Evolutionary conservation across 1,140 invertebrate species (phyloP).

Genomic region (Lamellibrachia luymesi): DNA sequence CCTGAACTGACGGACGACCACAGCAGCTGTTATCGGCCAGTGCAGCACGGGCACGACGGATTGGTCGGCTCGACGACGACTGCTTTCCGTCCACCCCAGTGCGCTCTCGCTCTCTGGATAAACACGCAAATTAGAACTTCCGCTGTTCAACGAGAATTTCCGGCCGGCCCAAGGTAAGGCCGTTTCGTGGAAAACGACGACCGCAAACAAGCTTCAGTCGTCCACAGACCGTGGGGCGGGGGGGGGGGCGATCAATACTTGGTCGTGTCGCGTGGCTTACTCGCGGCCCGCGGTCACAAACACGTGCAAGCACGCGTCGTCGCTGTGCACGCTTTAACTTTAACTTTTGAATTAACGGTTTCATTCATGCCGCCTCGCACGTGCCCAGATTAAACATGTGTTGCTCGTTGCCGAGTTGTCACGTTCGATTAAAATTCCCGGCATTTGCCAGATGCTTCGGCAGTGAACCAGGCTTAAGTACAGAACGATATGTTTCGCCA

Average conservation of each 20-base stretch:
- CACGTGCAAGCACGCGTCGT: background rate
- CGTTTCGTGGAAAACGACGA: background rate
- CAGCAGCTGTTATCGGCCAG: background rate
- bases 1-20: background rate
- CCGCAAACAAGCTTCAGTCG: background rate
- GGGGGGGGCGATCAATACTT: background rate
- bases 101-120: background rate
- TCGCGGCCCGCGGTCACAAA: background rate
- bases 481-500: background rate
- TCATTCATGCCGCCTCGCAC: background rate
- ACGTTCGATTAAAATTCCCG: background rate
- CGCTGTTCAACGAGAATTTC: background rate
- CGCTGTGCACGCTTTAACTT: background rate
- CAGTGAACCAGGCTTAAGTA: background rate
- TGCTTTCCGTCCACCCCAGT: background rate
- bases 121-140: slow-evolving; percentile 5
- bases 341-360: background rate
- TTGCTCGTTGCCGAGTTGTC: background rate
- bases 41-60: background rate
- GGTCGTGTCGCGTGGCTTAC: background rate
- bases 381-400: background rate
- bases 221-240: background rate
- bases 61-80: no score
- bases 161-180: background rate
- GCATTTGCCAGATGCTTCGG: background rate